These are phyloP conservation scores for Crax fasciolata DNA, from an alignment of 2,797 vertebrate species.

Conservation along the genomic window DNA sequence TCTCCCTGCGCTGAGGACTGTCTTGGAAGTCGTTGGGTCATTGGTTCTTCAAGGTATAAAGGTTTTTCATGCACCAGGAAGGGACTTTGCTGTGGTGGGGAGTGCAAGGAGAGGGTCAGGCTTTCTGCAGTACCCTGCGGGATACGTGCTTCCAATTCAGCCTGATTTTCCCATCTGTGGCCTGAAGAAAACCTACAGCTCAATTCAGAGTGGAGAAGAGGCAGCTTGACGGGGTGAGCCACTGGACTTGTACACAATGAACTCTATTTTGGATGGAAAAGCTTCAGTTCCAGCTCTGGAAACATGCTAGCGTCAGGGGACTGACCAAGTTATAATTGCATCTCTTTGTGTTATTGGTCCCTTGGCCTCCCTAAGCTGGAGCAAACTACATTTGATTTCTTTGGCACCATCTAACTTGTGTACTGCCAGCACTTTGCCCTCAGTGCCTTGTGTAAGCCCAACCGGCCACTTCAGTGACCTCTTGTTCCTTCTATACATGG, in stretches of 20 bases:
- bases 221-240: background rate
- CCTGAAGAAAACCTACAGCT: background rate
- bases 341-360: slow-evolving; percentile 60
- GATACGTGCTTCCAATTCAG: fast-evolving
- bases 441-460: slow-evolving; percentile 36
- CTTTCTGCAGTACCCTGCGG: background rate
- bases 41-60: background rate
- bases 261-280: slow-evolving; percentile 29
- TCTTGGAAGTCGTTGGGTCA: background rate
- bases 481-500: slow-evolving; percentile 61
- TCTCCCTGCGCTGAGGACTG: background rate
- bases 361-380: slow-evolving; percentile 48
- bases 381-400: slow-evolving; percentile 61
- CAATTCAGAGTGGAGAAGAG: background rate
- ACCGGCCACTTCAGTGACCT: slow-evolving; percentile 61
- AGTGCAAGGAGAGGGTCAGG: background rate
- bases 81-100: background rate
- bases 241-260: background rate
- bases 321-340: slow-evolving; percentile 62
- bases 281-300: slow-evolving; percentile 20
- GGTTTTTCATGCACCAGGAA: background rate
- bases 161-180: background rate
- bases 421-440: slow-evolving; percentile 59
- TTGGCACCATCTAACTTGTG: background rate
- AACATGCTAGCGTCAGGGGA: slow-evolving; percentile 28